Base-by-base conservation (phyloP, 2,797 vertebrate species). In the Stomatorhinus walkeri region DNA sequence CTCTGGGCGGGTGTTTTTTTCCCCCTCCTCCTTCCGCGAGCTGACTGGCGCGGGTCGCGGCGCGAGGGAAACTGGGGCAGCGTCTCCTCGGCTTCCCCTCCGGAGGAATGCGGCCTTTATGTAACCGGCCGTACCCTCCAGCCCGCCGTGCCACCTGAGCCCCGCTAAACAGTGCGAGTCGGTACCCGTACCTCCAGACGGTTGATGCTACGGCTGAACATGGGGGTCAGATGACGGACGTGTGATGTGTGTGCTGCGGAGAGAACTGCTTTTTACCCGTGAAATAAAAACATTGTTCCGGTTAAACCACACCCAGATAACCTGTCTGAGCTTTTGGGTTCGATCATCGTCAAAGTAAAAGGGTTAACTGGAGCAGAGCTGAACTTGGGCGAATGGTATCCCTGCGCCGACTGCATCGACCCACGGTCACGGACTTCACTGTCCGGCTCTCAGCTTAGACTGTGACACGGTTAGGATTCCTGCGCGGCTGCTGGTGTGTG, bases 11-110 rank as follows among this genome's bases (percentile, higher is more conserved):
- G 64, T 32, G 64, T 72, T 32, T 32, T 32, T 22, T 46, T 12
- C 3, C 10, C 32, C 87, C 64, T 85, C 46, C 28, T 85, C 87
- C 46, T 83, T 9, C 36, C 36, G 52, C 48, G 48, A 2, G 46
- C 49, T 72, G 91, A 92, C 92, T 92, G 92, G 93, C 93, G 93
- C 94, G 94, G 93, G 94, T 95, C 94, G 95, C 93, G 92, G 92
- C 92, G 91, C 93, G 91, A 89, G 90, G 90, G 89, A 94, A 96
- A 95, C 91, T 95, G 94, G 95, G 95, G 91, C 95, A 95, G 91
- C 91, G 89, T 92, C 92, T 88, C 46, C 89, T 52, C 88, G 56
- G 54, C 36, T 14, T 89, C n/a, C 32, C 24, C 89, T 88, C 79
- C 81, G 72, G 28, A 68, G 87, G 89, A 91, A 91, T 93, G 89